These are phyloP conservation scores for Gavia stellata DNA, from an alignment of 2,113 vertebrate species.

Conservation along the genomic window DNA sequence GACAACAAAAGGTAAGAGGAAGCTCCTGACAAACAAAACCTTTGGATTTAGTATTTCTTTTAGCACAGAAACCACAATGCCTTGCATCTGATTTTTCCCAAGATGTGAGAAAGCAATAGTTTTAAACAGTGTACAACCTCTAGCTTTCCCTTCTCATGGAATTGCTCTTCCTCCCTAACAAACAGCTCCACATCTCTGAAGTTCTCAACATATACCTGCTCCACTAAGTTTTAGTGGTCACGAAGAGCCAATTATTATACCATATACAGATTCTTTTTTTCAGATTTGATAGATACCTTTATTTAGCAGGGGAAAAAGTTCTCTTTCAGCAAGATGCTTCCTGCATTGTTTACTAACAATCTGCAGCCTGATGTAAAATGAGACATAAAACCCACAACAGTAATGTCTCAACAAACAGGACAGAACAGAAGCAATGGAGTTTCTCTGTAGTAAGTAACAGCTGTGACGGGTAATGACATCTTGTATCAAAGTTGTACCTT, in stretches of 20 bases:
- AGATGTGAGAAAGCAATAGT: neutral
- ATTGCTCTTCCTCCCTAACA: neutral
- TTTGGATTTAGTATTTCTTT: neutral
- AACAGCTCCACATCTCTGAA: neutral
- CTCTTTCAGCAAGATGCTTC: neutral
- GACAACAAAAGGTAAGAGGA: neutral
- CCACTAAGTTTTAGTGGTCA: neutral
- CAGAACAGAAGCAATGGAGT: neutral
- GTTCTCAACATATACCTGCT: neutral
- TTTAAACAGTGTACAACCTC: neutral
- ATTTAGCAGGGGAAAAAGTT: neutral
- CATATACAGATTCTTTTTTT: neutral
- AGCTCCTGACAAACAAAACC: neutral
- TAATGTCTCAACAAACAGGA: neutral
- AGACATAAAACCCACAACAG: neutral
- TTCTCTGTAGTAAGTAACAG: neutral
- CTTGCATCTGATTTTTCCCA: neutral
- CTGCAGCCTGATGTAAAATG: neutral
- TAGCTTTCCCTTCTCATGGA: neutral
- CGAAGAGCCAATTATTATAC: neutral
- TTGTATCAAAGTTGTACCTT: constrained; percentile 75
- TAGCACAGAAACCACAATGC: neutral
- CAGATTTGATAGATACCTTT: neutral
- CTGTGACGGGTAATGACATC: neutral
- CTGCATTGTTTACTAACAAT: neutral